Evolutionary conservation across 2,888 invertebrate species (phyloP), one percentile per base, ranked within the genome.

Genomic region (Melinaea marsaeus): DNA sequence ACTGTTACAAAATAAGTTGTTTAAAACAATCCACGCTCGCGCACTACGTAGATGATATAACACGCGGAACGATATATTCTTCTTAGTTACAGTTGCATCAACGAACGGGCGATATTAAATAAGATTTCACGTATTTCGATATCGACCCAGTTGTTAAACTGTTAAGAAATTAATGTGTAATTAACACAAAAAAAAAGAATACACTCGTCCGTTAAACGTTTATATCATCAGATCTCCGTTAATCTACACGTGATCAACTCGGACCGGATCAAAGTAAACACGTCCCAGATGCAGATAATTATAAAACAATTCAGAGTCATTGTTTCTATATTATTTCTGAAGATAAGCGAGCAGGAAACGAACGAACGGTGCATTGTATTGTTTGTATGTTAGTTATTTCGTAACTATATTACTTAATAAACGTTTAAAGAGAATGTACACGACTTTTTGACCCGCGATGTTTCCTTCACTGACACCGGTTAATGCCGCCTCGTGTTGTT

Each of bases 281-380:
- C 58, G 71, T 61, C 68, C 70, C 69, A 76, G 75, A 77, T 77
- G 71, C 75, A 77, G 77, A 74, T 75, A 74, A 74, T 77, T 76
- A 72, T 71, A 74, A 73, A 81, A 85, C 82, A 83, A 81, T 82
- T 80, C 78, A 78, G 75, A 71, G 63, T 77, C 83, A 81, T 86
- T 86, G 85, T 87, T 80, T 82, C 80, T 63, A 57, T 60, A 79
- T 79, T 75, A 74, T 75, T 76, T 81, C 72, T 73, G 76, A 79
- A 76, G 80, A 84, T 80, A 81, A 80, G 77, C 77, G 72, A 79
- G 73, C 78, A 82, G 86, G 86, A 86, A 86, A 78, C 75, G 75
- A 75, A 73, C 75, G 74, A 84, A 81, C 83, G 80, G 79, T 75
- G 77, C 70, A 46, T 45, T 32, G 79, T 77, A 86, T 86, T 86